Conservation (phyloP, 53 echinoderm and acorn worm genomes). For the Antedon mediterranea region DNA sequence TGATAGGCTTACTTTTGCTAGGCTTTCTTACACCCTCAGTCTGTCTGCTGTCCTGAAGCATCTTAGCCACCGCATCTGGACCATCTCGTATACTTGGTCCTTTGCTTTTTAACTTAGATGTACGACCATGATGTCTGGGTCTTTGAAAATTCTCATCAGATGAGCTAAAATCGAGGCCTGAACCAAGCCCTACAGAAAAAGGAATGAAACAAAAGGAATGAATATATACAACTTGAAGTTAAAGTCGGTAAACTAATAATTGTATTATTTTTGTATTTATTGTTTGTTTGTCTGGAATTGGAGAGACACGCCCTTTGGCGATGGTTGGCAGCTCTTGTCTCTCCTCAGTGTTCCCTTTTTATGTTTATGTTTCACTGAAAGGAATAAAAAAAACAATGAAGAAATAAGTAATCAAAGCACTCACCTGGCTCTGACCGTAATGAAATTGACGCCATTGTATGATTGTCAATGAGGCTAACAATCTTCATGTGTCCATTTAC, state of each 20-base stretch:
- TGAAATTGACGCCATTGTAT: constrained; percentile 35
- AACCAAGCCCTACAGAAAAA: constrained; percentile 2
- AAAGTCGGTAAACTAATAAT: no score
- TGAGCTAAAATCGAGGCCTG: constrained; percentile 55
- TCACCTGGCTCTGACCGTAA: constrained; percentile 50
- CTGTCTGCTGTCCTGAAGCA: constrained; percentile 30
- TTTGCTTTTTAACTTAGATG: constrained; percentile 41
- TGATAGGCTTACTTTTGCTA: neutral
- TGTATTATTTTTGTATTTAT: no score
- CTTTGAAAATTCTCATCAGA: constrained; percentile 86
- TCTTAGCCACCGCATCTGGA: constrained; percentile 71
- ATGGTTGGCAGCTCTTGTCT: neutral
- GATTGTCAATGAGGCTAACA: constrained; percentile 68
- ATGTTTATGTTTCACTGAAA: no score
- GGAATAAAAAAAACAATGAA: no score
- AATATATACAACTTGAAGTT: no score
- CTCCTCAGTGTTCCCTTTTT: neutral
- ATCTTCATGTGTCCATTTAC: constrained; percentile 92
- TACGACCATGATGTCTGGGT: constrained; percentile 40
- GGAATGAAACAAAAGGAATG: no score
- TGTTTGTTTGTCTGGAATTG: no score
- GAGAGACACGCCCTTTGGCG: no score
- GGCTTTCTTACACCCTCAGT: neutral
- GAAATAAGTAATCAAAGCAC: neutral
- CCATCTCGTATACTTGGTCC: constrained; percentile 90